These are phyloP conservation scores for Thunnus thynnus DNA, from an alignment of 2,113 vertebrate genomes.

Conservation along the genomic window DNA sequence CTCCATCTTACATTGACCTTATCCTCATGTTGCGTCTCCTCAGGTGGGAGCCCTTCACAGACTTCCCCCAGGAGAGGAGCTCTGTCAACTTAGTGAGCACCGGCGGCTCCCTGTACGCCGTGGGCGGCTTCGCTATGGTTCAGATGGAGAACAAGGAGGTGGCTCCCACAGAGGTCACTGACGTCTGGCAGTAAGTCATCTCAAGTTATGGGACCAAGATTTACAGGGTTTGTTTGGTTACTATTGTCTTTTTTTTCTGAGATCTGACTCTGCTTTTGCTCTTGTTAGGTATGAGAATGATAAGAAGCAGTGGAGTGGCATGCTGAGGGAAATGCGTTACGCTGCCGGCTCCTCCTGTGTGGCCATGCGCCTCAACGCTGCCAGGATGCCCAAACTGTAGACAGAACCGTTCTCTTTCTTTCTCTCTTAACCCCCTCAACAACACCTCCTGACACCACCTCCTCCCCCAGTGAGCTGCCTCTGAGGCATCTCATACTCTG, in stretches of 20 bases:
- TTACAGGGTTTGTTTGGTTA: background rate
- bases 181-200: slow-evolving; percentile 98
- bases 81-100: slow-evolving; percentile 92
- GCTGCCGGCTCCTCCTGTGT: slow-evolving; percentile 95
- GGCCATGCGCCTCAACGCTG: slow-evolving; percentile 92
- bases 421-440: background rate
- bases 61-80: slow-evolving; percentile 98
- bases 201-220: background rate
- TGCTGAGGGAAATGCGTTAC: slow-evolving; percentile 97
- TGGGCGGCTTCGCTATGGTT: slow-evolving; percentile 97
- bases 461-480: slow-evolving; percentile 19
- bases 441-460: background rate
- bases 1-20: slow-evolving; percentile 26
- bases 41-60: slow-evolving; percentile 94
- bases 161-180: slow-evolving; percentile 94
- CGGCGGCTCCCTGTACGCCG: slow-evolving; percentile 90
- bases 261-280: background rate
- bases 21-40: slow-evolving; percentile 18
- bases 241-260: background rate
- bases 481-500: slow-evolving; percentile 23
- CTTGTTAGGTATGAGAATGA: slow-evolving; percentile 93
- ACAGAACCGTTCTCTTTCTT: slow-evolving; percentile 21
- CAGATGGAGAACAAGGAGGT: slow-evolving; percentile 94
- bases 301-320: slow-evolving; percentile 96
- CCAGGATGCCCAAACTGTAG: slow-evolving; percentile 95